Evolutionary conservation across 2,113 vertebrate genomes (phyloP).

Genomic region (Microtus pennsylvanicus): DNA sequence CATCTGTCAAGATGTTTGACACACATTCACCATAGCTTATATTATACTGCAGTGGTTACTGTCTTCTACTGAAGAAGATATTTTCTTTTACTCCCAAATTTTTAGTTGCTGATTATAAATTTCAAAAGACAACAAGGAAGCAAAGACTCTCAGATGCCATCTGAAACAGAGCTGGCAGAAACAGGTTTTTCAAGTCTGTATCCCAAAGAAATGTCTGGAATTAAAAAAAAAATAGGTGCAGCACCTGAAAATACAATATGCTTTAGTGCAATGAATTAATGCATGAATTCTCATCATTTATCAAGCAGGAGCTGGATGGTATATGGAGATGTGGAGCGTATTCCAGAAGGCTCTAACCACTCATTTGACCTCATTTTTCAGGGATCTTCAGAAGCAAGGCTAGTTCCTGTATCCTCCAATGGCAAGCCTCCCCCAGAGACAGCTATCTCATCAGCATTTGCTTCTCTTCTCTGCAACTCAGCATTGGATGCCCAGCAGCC

Average conservation of each 20-base stretch:
- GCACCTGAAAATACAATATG: background rate
- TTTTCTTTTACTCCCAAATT: background rate
- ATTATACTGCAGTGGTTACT: background rate
- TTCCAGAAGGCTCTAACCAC: background rate
- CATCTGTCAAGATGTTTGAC: background rate
- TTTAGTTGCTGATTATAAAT: background rate
- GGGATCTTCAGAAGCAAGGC: background rate
- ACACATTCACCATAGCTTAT: background rate
- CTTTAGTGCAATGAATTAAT: background rate
- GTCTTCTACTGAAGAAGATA: background rate
- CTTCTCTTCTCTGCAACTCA: background rate
- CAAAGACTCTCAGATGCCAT: background rate
- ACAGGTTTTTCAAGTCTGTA: background rate
- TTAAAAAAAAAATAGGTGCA: background rate
- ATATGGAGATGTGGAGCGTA: background rate
- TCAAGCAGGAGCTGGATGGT: background rate
- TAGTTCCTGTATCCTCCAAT: accelerated
- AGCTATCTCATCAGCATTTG: background rate
- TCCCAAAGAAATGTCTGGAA: background rate
- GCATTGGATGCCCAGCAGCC: background rate
- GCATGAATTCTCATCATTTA: background rate
- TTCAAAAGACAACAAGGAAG: background rate
- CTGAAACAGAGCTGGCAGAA: background rate
- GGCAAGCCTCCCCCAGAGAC: accelerated
- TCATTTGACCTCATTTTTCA: background rate